Evolutionary conservation across 2,888 invertebrate genomes (phyloP), one percentile per base, ranked within the genome.

Genomic region (Xestobium rufovillosum): DNA sequence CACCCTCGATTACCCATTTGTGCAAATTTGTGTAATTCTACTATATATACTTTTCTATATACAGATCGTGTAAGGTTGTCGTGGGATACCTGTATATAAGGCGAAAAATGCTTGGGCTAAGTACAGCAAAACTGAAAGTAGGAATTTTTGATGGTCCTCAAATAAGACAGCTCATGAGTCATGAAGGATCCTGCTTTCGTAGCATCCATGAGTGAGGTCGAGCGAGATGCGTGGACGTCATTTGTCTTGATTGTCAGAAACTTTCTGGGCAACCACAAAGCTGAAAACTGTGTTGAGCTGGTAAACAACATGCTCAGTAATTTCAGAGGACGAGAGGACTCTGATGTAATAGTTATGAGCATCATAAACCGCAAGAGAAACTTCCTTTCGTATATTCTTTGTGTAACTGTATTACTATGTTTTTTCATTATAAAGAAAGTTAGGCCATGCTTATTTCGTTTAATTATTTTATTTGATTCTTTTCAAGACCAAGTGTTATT

Each of bases 111-210:
- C 43, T 42, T 30, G 10, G 28, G n/a, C 17, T 44, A 37, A 43
- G 43, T 26, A 39, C 23, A 15, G 43, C 39, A 34, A 48, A 49
- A 42, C 26, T 47, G 17, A 47, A 45, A 44, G 47, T 43, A 15
- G 36, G 38, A 27, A 38, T 45, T 14, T 43, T 45, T 38, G 44
- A 44, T 33, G 43, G 38, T 4, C 45, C 40, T 14, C 42, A 48
- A 14, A 47, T 47, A 19, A 11, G 43, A 14, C 14, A 23, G 16
- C 31, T n/a, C n/a, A n/a, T n/a, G n/a, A n/a, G n/a, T 41, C n/a
- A 32, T 32, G 23, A 32, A 32, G 23, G 32, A 32, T 23, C 13
- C 3, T 10, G 15, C 12, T 14, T 31, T 39, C 32, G 29, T 14
- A 9, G 35, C 34, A 6, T 35, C 25, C 13, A 39, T 39, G 34